phyloP scores from a whole-genome alignment of 2,113 vertebrate genomes.

The Uria aalge region DNA sequence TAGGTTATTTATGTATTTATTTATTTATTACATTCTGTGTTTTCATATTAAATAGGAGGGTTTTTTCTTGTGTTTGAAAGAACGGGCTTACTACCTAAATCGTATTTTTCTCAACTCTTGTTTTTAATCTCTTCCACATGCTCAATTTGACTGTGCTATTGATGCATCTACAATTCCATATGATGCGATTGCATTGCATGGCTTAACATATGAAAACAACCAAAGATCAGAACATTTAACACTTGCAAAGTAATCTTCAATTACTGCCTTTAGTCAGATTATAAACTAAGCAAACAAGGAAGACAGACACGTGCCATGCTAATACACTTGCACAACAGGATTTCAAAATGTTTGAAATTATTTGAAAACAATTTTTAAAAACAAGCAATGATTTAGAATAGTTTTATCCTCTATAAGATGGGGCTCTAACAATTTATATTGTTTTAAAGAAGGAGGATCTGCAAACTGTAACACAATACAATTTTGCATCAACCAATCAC shows the following conservation, averaged over 20 bases:
- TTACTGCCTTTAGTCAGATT: background rate
- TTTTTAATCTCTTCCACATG: constrained; percentile 2
- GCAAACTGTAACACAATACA: background rate
- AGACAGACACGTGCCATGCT: background rate
- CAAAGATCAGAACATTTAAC: background rate
- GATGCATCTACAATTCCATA: background rate
- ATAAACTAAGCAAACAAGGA: background rate
- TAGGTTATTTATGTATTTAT: background rate
- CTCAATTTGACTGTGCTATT: background rate
- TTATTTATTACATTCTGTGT: background rate
- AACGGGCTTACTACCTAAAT: background rate
- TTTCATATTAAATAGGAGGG: background rate
- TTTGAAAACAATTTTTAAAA: background rate
- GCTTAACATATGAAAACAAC: background rate
- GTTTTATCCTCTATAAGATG: background rate
- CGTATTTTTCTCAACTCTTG: background rate
- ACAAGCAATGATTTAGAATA: background rate
- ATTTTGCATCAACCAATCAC: background rate
- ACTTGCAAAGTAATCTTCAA: background rate
- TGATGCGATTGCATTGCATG: background rate
- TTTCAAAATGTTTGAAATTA: background rate
- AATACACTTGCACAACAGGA: background rate
- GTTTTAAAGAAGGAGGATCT: background rate
- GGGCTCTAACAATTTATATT: background rate
- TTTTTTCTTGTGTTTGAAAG: background rate